These are phyloP conservation scores for Pelvicachromis taeniatus DNA, from an alignment of 2,113 vertebrate genomes.

Conservation along the genomic window DNA sequence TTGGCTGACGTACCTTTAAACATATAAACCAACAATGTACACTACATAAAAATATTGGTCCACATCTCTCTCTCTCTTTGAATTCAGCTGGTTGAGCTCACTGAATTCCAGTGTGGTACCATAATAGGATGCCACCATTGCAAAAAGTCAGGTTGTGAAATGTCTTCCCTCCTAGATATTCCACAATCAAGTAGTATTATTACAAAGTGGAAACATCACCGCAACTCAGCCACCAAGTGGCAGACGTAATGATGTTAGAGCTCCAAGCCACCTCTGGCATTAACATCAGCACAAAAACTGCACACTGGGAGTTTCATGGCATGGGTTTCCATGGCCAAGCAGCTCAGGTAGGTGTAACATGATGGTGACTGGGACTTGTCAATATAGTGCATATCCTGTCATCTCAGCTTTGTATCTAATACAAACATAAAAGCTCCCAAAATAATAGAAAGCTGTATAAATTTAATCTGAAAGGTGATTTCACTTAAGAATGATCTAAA, in stretches of 20 bases:
- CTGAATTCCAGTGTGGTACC: fast-evolving
- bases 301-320: background rate
- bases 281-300: background rate
- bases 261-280: too few species aligned
- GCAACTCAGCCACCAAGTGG: background rate
- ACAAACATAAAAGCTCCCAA: background rate
- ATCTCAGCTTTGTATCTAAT: background rate
- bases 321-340: background rate
- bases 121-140: background rate
- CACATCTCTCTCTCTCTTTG: background rate
- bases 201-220: background rate
- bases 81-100: fast-evolving
- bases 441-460: background rate
- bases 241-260: background rate
- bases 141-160: background rate
- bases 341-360: background rate
- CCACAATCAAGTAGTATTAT: background rate
- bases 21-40: background rate
- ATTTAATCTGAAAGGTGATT: background rate
- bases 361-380: background rate
- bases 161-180: background rate
- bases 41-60: background rate
- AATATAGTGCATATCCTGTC: fast-evolving
- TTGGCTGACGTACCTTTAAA: background rate
- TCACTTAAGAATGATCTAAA: background rate